A percentile compares a stretch with the other conserved stretches of the same genome.
Conservation (phyloP, 2,113 vertebrate species). For the Neolamprologus fasciatus region DNA sequence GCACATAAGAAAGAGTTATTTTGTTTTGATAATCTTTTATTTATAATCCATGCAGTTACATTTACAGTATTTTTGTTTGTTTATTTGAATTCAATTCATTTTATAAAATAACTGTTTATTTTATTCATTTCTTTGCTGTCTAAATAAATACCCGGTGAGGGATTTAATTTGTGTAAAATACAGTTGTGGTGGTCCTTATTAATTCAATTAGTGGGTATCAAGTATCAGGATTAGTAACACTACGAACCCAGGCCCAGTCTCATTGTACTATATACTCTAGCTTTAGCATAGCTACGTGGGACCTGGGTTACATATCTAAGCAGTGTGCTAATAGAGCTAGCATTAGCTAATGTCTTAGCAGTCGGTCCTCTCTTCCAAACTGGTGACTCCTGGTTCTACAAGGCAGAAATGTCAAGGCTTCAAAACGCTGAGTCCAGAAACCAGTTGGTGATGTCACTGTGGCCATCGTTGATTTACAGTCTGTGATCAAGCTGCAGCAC, state of each 20-base stretch:
- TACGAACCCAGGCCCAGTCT: too few species aligned
- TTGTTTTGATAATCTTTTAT: too few species aligned
- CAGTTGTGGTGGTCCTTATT: accelerated
- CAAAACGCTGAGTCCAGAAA: accelerated
- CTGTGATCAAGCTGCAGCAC: neutral
- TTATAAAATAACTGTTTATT: too few species aligned
- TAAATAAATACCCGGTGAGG: too few species aligned
- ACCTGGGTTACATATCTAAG: neutral
- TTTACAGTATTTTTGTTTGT: too few species aligned
- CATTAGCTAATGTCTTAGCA: accelerated
- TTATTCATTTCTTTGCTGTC: too few species aligned
- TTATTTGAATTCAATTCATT: too few species aligned
- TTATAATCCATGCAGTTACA: accelerated
- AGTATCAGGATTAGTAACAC: too few species aligned
- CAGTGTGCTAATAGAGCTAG: neutral
- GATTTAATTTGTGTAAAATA: too few species aligned
- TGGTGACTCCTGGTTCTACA: neutral
- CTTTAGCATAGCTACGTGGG: accelerated
- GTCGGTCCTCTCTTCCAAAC: accelerated
- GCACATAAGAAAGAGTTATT: accelerated
- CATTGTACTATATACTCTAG: too few species aligned
- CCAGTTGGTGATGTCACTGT: accelerated
- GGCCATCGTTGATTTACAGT: neutral
- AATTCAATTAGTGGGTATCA: too few species aligned
- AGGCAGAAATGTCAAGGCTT: neutral